A percentile compares a stretch with the other conserved stretches of the same genome.
Conservation (phyloP, 2,113 vertebrate species). For the Antennarius striatus region DNA sequence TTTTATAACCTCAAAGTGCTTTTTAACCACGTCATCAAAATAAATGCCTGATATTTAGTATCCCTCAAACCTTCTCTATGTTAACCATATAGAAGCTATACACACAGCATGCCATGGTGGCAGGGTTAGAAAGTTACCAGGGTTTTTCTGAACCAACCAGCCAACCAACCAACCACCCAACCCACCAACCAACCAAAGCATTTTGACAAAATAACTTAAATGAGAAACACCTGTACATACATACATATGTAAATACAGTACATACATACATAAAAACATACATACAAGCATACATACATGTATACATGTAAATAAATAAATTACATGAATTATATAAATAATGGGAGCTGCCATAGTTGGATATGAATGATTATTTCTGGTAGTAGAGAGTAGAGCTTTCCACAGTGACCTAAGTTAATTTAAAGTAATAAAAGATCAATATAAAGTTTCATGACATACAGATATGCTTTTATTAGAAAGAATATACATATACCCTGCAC, state of each 20-base stretch:
- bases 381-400: constrained; percentile 9
- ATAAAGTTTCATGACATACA: constrained; percentile 19
- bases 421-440: not conserved
- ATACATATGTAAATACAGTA: too few species aligned
- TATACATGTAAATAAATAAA: constrained; percentile 41
- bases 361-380: constrained; percentile 34
- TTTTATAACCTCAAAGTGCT: too few species aligned
- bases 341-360: constrained; percentile 42
- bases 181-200: not conserved
- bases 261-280: constrained; percentile 15
- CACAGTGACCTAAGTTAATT: constrained; percentile 15
- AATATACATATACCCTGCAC: not conserved
- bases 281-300: too few species aligned
- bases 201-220: too few species aligned
- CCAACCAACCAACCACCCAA: not conserved
- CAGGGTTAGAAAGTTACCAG: too few species aligned
- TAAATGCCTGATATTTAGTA: too few species aligned
- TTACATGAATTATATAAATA: constrained; percentile 19
- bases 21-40: too few species aligned
- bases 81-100: too few species aligned
- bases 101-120: too few species aligned
- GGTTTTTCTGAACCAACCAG: too few species aligned
- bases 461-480: not conserved
- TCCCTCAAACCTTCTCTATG: too few species aligned
- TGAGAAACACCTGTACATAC: too few species aligned